Conservation (phyloP, 53 echinoderm and acorn worm species). For the Antedon mediterranea region DNA sequence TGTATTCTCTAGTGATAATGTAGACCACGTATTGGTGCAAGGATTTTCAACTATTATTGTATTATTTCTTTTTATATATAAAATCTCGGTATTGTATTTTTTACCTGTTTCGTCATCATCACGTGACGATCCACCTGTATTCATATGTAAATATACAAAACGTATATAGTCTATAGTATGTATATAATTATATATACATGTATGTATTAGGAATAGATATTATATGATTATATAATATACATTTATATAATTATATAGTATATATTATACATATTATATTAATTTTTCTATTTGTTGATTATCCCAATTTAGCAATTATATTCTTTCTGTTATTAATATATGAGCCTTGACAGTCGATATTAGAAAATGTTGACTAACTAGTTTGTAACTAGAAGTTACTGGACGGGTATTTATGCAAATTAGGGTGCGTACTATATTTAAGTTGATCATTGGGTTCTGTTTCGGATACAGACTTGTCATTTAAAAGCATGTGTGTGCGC, state of each 20-base stretch:
- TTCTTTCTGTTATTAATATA: not conserved
- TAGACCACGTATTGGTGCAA: no score
- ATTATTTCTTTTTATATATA: not conserved
- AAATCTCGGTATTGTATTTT: not conserved
- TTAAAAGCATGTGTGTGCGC: not conserved
- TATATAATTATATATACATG: not conserved
- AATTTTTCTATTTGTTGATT: not conserved
- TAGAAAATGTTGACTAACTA: not conserved
- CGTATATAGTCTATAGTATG: not conserved
- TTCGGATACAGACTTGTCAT: not conserved
- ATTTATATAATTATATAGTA: not conserved
- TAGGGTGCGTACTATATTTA: not conserved
- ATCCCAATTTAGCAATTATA: not conserved
- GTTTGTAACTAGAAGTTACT: not conserved
- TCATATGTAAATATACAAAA: not conserved
- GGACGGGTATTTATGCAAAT: constrained; percentile 1
- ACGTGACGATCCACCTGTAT: not conserved
- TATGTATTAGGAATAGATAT: not conserved
- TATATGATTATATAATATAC: not conserved
- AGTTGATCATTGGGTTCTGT: not conserved
- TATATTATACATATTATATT: not conserved
- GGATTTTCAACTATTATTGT: not conserved
- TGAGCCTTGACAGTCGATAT: not conserved
- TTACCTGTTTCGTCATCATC: not conserved
- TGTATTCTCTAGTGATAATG: no score